Base-by-base conservation (phyloP, 2,113 vertebrate species). In the Bos javanicus region DNA sequence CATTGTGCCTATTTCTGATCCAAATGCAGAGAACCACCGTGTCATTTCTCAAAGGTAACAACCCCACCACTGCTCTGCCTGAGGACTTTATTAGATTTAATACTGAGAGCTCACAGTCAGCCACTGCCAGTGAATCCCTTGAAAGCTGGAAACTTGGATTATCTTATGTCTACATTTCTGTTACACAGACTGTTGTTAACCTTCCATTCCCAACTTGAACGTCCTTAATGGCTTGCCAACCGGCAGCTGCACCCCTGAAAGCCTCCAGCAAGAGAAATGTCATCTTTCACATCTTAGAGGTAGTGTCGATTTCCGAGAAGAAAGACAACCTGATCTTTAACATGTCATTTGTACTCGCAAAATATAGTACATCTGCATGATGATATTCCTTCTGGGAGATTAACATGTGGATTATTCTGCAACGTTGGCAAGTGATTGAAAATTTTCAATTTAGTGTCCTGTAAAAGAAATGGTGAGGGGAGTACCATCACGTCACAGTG, bases 81-180 rank as follows among this genome's bases (percentile, higher is more conserved):
- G 43, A 60, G 95, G 94, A 94, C 95, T 98, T 98, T 97, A 98
- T 98, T 97, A 98, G 91, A 97, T 98, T 98, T 98, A 98, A 98
- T 93, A 95, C 97, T 94, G 97, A 98, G 98, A 98, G 57, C 76
- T 96, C 97, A 98, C 82, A 97, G 95, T 96, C 97, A 97, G 92
- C 48, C 95, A 36, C 76, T 17, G 30, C 90, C 89, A 92, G 7
- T 71, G 97, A 98, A 97, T 98, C 98, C 97, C 97, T 96, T 96
- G 95, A 97, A 98, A 98, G 28, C 30, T 52, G 23, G 78, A 76
- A 94, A 98, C 95, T 95, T 96, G 91, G 95, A 64, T 94, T 95
- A 96, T 78, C 90, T 94, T 88, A 93, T 96, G 94, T 98, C 96
- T 97, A 54, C 26, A 52, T 98, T 98, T 98, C 76, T 97, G 95